Conservation (phyloP, 2,888 invertebrate species). For the Protonemura montana region DNA sequence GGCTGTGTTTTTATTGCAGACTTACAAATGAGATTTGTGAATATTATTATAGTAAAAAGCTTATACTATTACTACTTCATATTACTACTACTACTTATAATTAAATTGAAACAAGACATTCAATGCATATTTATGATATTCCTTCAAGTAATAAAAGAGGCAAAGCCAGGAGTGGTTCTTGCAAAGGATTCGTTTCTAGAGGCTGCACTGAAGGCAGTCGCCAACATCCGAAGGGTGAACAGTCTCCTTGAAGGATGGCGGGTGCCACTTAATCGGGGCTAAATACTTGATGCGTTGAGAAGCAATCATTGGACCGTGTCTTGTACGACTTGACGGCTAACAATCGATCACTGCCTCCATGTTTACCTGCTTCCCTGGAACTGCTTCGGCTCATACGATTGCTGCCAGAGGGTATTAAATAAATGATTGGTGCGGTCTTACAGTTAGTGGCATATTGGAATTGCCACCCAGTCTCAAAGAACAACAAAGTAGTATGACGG, state of each 20-base stretch:
- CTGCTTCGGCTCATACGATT: not conserved
- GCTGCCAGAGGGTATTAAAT: not conserved
- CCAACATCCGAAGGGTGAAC: not conserved
- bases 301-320: not conserved
- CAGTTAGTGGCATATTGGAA: not conserved
- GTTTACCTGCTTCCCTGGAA: not conserved
- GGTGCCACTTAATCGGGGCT: not conserved
- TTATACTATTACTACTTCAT: not conserved
- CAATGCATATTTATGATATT: constrained; percentile 29
- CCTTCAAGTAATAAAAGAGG: constrained; percentile 30
- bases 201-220: not conserved
- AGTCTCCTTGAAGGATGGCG: not conserved
- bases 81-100: constrained; percentile 13
- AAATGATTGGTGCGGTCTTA: not conserved
- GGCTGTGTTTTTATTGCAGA: constrained; percentile 62
- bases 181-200: not conserved
- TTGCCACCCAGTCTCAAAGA: not conserved
- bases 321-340: not conserved
- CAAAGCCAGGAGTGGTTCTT: not conserved
- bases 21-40: constrained; percentile 38
- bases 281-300: not conserved
- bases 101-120: constrained; percentile 29
- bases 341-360: not conserved
- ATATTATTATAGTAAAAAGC: constrained; percentile 34
- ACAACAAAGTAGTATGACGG: not conserved